These are phyloP conservation scores for Mustela nigripes DNA, from an alignment of 2,113 vertebrate species.

Conservation along the genomic window DNA sequence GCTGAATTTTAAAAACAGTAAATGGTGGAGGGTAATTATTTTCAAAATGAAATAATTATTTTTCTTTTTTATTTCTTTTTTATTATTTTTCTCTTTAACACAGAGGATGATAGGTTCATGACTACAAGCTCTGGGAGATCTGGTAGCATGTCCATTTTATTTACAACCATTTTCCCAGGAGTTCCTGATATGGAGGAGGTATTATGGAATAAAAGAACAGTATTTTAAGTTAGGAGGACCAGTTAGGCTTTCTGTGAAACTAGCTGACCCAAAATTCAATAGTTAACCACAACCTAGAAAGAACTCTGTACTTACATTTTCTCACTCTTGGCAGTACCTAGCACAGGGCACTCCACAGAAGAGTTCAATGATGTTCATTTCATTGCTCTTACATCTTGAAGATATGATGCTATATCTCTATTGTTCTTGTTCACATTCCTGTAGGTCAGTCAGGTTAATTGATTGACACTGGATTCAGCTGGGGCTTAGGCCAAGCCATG, in stretches of 20 bases:
- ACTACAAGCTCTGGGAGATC: not conserved
- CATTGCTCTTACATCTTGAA: not conserved
- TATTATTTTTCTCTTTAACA: not conserved
- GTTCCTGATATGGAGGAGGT: not conserved
- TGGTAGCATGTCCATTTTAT: not conserved
- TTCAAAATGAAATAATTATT: not conserved
- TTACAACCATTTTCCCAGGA: not conserved
- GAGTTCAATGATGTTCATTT: not conserved
- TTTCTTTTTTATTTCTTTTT: not conserved
- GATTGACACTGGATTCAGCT: not conserved
- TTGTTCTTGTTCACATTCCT: not conserved
- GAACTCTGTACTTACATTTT: not conserved
- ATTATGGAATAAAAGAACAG: slow-evolving; percentile 16
- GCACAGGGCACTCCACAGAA: not conserved
- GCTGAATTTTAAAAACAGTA: slow-evolving; percentile 27
- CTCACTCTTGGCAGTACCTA: not conserved
- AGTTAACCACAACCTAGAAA: not conserved
- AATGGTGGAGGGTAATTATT: not conserved
- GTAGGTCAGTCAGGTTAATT: not conserved
- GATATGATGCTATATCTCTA: not conserved
- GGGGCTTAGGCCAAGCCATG: not conserved
- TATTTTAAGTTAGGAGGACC: not conserved
- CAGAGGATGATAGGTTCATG: not conserved
- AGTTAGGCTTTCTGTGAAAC: not conserved
- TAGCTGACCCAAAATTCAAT: not conserved